Percentiles rank a stretch among this genome's conserved stretches.
Evolutionary conservation across 2,888 invertebrate species (phyloP).

Genomic region (Andrena trimmerana): DNA sequence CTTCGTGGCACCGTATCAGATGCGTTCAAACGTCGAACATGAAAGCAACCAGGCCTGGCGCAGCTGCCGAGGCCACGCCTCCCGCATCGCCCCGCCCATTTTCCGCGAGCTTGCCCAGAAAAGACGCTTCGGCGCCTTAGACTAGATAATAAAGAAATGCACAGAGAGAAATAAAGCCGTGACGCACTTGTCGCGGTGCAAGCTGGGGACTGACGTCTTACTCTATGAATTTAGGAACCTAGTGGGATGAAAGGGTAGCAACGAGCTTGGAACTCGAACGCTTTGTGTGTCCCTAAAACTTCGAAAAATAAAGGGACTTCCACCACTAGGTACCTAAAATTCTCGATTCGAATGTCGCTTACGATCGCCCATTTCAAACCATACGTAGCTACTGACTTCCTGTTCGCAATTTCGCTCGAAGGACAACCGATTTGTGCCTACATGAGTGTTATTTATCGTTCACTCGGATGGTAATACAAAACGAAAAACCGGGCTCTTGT

Average conservation of each 20-base stretch:
- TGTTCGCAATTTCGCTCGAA: neutral
- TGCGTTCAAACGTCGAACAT: slow-evolving; percentile 4
- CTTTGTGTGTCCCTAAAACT: too few species aligned
- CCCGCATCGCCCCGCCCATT: slow-evolving; percentile 43
- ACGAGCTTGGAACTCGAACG: too few species aligned
- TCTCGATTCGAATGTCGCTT: neutral
- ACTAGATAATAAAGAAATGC: slow-evolving; percentile 67
- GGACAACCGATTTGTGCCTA: neutral
- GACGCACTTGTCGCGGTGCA: slow-evolving; percentile 23
- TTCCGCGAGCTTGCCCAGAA: slow-evolving; percentile 42
- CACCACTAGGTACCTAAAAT: neutral
- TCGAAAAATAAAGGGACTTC: too few species aligned
- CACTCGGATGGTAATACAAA: too few species aligned
- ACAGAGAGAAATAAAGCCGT: slow-evolving; percentile 43
- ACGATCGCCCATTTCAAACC: neutral
- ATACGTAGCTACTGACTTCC: neutral
- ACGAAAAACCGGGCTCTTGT: too few species aligned
- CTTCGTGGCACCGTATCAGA: slow-evolving; percentile 12
- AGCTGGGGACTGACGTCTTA: neutral
- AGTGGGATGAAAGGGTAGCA: neutral
- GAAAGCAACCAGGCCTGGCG: slow-evolving; percentile 58
- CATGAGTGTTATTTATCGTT: neutral
- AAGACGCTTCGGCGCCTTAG: slow-evolving; percentile 39
- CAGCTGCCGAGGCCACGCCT: slow-evolving; percentile 57
- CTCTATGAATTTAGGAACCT: neutral